phyloP scores from a whole-genome alignment of 2,888 invertebrate species.

The Tetrapedia diversipes region DNA sequence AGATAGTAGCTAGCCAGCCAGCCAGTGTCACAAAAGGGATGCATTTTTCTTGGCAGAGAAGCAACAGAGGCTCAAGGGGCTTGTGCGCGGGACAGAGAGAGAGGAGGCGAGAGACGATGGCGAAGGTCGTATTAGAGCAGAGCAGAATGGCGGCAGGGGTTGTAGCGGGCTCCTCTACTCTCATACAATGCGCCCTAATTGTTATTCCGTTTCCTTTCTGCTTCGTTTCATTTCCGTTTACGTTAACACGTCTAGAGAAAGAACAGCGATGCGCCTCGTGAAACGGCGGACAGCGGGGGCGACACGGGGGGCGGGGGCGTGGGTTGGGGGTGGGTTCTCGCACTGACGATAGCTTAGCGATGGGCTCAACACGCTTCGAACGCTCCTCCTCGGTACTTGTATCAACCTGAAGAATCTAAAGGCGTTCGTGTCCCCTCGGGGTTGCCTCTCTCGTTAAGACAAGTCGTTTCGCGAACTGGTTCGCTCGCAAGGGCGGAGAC shows the following conservation, averaged over 20 bases:
- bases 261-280: conserved; percentile 58
- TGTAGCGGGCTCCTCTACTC: conserved; percentile 71
- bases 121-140: conserved; percentile 54
- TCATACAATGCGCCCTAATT: conserved; percentile 64
- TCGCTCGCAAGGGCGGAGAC: background rate
- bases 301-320: background rate
- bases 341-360: conserved; percentile 21
- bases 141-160: conserved; percentile 64
- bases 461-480: no score
- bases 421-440: background rate
- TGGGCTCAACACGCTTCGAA: conserved; percentile 42
- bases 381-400: no score
- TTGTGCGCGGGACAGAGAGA: conserved; percentile 10
- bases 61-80: conserved; percentile 52
- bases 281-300: background rate
- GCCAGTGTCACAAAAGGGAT: conserved; percentile 56
- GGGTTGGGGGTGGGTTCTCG: conserved; percentile 12
- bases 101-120: conserved; percentile 27
- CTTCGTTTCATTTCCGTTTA: conserved; percentile 55
- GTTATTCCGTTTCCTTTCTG: conserved; percentile 57
- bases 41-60: conserved; percentile 63
- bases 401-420: background rate
- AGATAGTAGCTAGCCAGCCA: conserved; percentile 50
- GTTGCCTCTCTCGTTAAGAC: no score
- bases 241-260: conserved; percentile 49